phyloP scores from a whole-genome alignment of 2,888 invertebrate species.

The Agrochola lota region DNA sequence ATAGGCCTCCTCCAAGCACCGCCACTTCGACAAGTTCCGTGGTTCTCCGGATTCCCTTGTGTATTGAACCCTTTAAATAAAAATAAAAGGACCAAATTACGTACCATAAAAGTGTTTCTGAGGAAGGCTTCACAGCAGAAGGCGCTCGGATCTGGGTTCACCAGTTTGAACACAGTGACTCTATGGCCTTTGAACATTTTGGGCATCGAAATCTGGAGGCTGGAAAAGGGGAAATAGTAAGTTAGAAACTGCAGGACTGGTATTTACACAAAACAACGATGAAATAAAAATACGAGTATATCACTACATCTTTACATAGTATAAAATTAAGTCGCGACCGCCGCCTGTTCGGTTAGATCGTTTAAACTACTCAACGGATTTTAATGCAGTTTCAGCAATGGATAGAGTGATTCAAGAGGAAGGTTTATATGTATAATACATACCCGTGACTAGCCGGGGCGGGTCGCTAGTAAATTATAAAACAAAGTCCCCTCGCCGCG shows the following conservation, averaged over 20 bases:
- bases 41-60: not conserved
- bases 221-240: conserved; percentile 63
- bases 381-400: too few relatives aligned
- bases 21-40: too few relatives aligned
- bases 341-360: too few relatives aligned
- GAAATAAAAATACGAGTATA: not conserved
- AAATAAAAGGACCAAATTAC: not conserved
- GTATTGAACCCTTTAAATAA: not conserved
- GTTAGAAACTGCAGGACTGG: not conserved
- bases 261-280: not conserved
- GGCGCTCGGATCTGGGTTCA: conserved; percentile 73
- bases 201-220: conserved; percentile 77
- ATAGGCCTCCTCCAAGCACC: too few relatives aligned
- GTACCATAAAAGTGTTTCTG: conserved; percentile 82
- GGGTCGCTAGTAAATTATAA: too few relatives aligned
- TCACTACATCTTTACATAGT: too few relatives aligned
- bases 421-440: too few relatives aligned
- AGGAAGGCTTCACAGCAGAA: conserved; percentile 79
- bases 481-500: too few relatives aligned
- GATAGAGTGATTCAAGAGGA: too few relatives aligned
- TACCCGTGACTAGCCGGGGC: too few relatives aligned
- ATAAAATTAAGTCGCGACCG: too few relatives aligned
- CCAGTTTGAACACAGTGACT: conserved; percentile 76
- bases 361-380: too few relatives aligned
- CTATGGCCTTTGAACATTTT: conserved; percentile 80